phyloP scores from a whole-genome alignment of 2,113 vertebrate species.

The Loxodonta africana region DNA sequence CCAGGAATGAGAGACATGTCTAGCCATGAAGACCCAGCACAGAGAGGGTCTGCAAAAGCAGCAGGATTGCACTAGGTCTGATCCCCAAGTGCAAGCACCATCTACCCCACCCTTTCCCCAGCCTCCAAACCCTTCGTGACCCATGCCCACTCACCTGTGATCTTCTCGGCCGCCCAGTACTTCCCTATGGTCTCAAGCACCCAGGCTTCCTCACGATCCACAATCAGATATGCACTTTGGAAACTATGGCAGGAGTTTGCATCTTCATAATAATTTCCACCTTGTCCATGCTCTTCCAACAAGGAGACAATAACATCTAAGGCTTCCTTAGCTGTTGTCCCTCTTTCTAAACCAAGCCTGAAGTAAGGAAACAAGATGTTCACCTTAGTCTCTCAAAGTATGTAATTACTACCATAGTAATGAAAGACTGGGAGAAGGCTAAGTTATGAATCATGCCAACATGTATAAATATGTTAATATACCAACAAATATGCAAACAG shows the following conservation, averaged over 20 bases:
- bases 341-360: constrained; percentile 92
- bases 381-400: neutral
- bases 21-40: neutral
- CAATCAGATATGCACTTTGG: constrained; percentile 90
- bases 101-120: neutral
- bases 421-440: neutral
- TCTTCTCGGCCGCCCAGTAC: constrained; percentile 91
- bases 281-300: constrained; percentile 90
- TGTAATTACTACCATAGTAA: neutral
- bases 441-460: neutral
- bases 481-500: neutral
- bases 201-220: constrained; percentile 91
- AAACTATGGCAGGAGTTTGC: constrained; percentile 87
- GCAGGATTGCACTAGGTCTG: neutral
- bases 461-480: neutral
- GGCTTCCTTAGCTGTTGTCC: constrained; percentile 89
- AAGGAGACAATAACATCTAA: constrained; percentile 89
- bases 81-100: rapidly evolving
- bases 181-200: constrained; percentile 90
- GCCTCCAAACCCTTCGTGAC: neutral
- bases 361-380: neutral
- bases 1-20: neutral
- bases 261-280: constrained; percentile 91
- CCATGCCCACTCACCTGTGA: constrained; percentile 86
- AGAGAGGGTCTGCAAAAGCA: neutral